Evolutionary conservation across 1,140 invertebrate species (phyloP), one percentile per base, ranked within the genome.

Genomic region (Halyomorpha halys): DNA sequence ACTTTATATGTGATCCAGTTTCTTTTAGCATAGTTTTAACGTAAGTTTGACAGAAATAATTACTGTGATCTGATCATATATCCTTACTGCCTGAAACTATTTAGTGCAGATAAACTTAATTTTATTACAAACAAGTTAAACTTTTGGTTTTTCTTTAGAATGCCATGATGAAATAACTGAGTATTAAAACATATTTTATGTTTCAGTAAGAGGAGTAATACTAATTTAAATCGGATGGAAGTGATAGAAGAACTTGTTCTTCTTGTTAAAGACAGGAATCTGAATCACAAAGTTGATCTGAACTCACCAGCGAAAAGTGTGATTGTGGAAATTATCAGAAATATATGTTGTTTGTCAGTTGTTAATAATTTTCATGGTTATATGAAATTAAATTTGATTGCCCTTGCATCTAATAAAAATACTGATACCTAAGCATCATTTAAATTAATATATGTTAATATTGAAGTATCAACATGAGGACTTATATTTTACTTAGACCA

Each of bases 11-110:
- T 62, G 81, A 85, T 62, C 76, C 82, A 19, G 84, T 82, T 65
- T 86, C 85, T 25, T 94, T 86, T 78, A 81, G 82, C 44, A 84
- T 94, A 64, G 77, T 88, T 19, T 87, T 86, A 69, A 94, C 91
- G 77, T 80, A 74, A 72, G 73, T 72, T 65, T 64, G 44, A 45
- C 19, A 25, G 27, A 59, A 23, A 9, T 13, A 39, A 11, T 1
- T 39, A 13, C 11, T 11, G 6, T 11, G 34, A 11, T 39, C 11
- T 13, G 6, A 11, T 1, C 6, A 11, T 1, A 6, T 39, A 6
- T 39, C 1, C 1, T 39, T 39, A 11, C 11, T 11, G 6, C 11
- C 34, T 39, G 34, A 39, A 1, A 39, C 1, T 39, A 39, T 3
- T 13, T 39, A 39, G 34, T 39, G 11, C 1, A 39, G 1, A 39